Evolutionary conservation across 2,888 invertebrate species (phyloP).

Genomic region (Drosophila phalerata): DNA sequence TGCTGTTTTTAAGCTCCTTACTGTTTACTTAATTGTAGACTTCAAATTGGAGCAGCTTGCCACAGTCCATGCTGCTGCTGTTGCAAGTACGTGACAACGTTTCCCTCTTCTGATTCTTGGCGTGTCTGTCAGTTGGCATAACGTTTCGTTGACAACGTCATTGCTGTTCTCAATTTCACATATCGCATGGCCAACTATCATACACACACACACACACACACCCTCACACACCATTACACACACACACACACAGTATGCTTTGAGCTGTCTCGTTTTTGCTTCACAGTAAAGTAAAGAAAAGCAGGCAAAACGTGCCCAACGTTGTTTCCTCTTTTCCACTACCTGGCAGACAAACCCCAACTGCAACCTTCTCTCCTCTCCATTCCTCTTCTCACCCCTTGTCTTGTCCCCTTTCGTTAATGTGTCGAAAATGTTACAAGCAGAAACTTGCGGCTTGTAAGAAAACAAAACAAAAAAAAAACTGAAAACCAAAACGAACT

Average conservation of each 20-base stretch:
- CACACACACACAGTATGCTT: constrained; percentile 39
- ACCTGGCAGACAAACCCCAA: constrained; percentile 33
- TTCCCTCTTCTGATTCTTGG: constrained; percentile 36
- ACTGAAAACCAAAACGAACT: constrained; percentile 23
- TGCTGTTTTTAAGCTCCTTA: constrained; percentile 9
- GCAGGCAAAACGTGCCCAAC: constrained; percentile 33
- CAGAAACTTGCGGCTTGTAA: constrained; percentile 70
- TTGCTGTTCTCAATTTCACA: constrained; percentile 80
- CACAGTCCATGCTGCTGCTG: constrained; percentile 10
- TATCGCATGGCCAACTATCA: constrained; percentile 74
- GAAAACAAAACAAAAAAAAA: constrained; percentile 25
- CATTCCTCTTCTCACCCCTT: constrained; percentile 13
- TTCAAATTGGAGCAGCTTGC: constrained; percentile 26
- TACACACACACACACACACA: constrained; percentile 31
- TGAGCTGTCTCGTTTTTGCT: constrained; percentile 17
- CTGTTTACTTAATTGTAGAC: constrained; percentile 22
- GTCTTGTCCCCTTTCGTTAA: constrained; percentile 41
- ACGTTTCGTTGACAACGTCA: constrained; percentile 78
- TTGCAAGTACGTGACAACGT: constrained; percentile 47
- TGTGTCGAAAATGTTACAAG: constrained; percentile 75
- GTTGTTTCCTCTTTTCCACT: constrained; percentile 10
- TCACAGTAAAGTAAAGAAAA: constrained; percentile 6
- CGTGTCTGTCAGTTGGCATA: constrained; percentile 59
- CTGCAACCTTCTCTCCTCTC: neutral
- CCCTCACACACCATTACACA: constrained; percentile 11